Base-by-base conservation (phyloP, 1,140 invertebrate species). In the Drosophila pachea region DNA sequence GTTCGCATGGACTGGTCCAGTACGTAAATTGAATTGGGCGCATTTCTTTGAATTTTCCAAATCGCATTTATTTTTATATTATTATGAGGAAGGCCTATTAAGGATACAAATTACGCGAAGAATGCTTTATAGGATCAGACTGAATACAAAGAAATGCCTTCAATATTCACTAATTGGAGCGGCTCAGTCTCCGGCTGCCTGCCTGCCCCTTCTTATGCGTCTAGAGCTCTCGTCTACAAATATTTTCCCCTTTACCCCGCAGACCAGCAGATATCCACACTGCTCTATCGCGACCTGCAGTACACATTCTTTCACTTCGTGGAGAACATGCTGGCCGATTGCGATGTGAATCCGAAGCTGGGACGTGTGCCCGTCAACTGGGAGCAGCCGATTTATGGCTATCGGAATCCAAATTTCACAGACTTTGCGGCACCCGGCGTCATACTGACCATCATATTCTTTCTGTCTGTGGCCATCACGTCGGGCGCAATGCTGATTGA, bases 341-440 rank as follows among this genome's bases (percentile, higher is more conserved):
- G 95, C 81, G 92, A 94, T 35, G 91, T 95, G 58, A 95, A 95
- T 73, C 92, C 91, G 0, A 93, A 93, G 62, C 79, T 95, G 2
- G 92, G 95, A 3, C 92, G 92, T 32, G 92, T 96, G 59, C 95
- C 95, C 0, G 90, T 96, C 43, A 90, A 95, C 91, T 94, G 96
- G 77, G 91, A 93, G 74, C 89, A 93, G n/a, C 97, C 97, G 4
- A 93, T 98, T 50, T 98, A 97, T 89, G 97, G 97, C 14, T 91
- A 93, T n/a, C 89, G 90, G 47, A 91, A 94, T 66, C 95, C 96
- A 0, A 96, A 95, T 75, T 98, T 98, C 84, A 97, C 96, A 0
- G 95, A 98, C 87, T 99, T 98, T 87, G 97, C 97, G 75, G 97
- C 97, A 4, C 97, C 97, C 14, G 97, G 97, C 68, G 93, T 98